Conservation (phyloP, 2,113 vertebrate species). For the Paraplagusia blochii region DNA sequence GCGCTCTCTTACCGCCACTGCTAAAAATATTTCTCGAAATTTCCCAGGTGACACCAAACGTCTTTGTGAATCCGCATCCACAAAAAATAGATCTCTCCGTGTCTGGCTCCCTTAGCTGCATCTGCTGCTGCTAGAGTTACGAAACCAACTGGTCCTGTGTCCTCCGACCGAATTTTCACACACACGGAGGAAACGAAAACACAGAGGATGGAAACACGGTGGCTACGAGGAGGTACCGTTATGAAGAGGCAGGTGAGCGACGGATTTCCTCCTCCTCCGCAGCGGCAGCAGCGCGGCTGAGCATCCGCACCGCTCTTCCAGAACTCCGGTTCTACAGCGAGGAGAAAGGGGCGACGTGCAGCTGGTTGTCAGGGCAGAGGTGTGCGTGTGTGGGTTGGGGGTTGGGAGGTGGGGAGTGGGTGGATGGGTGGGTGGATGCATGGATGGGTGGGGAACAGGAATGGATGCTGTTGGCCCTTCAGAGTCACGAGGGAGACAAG, state of each 20-base stretch:
- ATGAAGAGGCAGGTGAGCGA: slow-evolving; percentile 45
- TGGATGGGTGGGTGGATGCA: neutral
- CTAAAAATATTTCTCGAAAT: slow-evolving; percentile 23
- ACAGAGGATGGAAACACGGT: neutral
- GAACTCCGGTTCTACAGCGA: slow-evolving; percentile 50
- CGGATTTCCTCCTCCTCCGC: slow-evolving; percentile 38
- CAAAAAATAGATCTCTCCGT: slow-evolving; percentile 22
- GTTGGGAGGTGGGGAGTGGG: neutral
- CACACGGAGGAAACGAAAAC: slow-evolving; percentile 3
- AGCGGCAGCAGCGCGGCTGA: slow-evolving; percentile 52
- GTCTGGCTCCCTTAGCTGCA: slow-evolving; percentile 26
- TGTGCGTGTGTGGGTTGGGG: slow-evolving; percentile 3
- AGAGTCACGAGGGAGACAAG: slow-evolving; percentile 56
- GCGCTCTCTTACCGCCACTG: neutral
- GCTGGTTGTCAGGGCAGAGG: slow-evolving; percentile 37
- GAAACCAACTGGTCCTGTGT: slow-evolving; percentile 30
- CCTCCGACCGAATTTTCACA: slow-evolving; percentile 11
- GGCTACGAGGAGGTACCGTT: slow-evolving; percentile 20
- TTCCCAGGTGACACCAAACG: slow-evolving; percentile 56
- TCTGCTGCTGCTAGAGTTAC: slow-evolving; percentile 56
- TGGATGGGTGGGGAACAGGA: slow-evolving; percentile 5
- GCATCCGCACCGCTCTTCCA: slow-evolving; percentile 40
- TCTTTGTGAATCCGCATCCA: slow-evolving; percentile 67
- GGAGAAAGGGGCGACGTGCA: slow-evolving; percentile 42
- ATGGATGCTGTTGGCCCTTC: slow-evolving; percentile 51